phyloP scores from a whole-genome alignment of 2,888 invertebrate genomes.

The Melanargia galathea region DNA sequence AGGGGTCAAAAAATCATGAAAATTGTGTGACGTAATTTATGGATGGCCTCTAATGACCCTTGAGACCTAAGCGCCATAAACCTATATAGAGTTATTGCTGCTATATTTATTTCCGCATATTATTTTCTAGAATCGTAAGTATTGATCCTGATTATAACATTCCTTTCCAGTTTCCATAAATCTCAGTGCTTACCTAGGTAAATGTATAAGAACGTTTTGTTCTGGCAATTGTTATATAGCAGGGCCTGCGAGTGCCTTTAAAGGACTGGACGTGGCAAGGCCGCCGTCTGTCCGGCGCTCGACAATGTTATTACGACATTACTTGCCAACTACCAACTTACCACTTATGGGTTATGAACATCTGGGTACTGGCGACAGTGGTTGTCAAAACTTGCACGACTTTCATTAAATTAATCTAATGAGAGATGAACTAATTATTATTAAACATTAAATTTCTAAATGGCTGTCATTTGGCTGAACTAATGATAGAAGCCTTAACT shows the following conservation, averaged over 20 bases:
- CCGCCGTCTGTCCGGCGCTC: conserved; percentile 30
- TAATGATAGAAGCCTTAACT: too few relatives aligned
- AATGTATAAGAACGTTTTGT: conserved; percentile 23
- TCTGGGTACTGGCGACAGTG: conserved; percentile 38
- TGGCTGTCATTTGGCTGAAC: too few relatives aligned
- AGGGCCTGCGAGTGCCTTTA: conserved; percentile 44
- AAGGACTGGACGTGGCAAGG: conserved; percentile 43
- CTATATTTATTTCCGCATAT: background rate
- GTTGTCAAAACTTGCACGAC: conserved; percentile 25
- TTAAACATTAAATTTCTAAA: too few relatives aligned
- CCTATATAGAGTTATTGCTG: too few relatives aligned
- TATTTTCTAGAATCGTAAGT: background rate
- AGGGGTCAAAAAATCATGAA: too few relatives aligned
- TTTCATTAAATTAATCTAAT: background rate
- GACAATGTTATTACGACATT: conserved; percentile 42
- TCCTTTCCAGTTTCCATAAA: conserved; percentile 6
- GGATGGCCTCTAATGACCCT: too few relatives aligned
- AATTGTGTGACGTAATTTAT: too few relatives aligned
- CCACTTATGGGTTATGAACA: conserved; percentile 42
- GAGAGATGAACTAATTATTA: too few relatives aligned
- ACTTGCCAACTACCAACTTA: conserved; percentile 8
- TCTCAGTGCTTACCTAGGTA: background rate
- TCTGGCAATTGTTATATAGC: conserved; percentile 44
- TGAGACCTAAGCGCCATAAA: too few relatives aligned
- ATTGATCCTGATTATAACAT: background rate